Conservation (phyloP, 2,888 invertebrate genomes). For the Drosophila yooni region DNA sequence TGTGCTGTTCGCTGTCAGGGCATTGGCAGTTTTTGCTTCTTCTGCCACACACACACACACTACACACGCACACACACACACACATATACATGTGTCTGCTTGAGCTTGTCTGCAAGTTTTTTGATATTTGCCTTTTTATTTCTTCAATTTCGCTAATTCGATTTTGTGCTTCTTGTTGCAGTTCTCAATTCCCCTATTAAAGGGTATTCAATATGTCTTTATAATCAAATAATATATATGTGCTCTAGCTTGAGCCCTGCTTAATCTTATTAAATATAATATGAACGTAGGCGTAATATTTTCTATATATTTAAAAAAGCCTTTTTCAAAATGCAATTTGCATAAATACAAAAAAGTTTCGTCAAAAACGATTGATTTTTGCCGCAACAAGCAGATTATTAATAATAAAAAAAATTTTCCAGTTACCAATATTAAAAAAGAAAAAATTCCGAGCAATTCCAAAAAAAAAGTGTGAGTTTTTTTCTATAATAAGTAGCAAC, state of each 20-base stretch:
- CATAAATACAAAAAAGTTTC: not conserved
- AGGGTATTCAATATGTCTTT: conserved; percentile 20
- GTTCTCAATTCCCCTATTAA: conserved; percentile 28
- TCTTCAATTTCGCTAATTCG: conserved; percentile 50
- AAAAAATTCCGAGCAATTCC: not conserved
- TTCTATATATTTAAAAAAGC: not conserved
- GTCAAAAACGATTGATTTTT: not conserved
- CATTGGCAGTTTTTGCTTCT: conserved; percentile 82
- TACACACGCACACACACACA: conserved; percentile 12
- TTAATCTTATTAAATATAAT: not conserved
- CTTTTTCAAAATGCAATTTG: not conserved
- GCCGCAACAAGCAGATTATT: not conserved
- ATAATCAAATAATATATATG: not conserved
- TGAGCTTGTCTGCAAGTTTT: conserved; percentile 32
- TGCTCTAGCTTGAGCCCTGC: not conserved
- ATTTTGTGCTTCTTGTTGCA: conserved; percentile 57
- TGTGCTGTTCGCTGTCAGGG: conserved; percentile 82
- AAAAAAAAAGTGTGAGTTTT: not conserved
- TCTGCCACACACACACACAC: conserved; percentile 27
- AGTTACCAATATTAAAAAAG: not conserved
- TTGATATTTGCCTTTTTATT: conserved; percentile 48
- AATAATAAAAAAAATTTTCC: not conserved
- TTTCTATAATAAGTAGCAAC: not conserved
- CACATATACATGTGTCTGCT: conserved; percentile 6
- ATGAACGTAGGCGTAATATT: not conserved